phyloP scores from a whole-genome alignment of 2,888 invertebrate species.

The Drosophila mettleri region DNA sequence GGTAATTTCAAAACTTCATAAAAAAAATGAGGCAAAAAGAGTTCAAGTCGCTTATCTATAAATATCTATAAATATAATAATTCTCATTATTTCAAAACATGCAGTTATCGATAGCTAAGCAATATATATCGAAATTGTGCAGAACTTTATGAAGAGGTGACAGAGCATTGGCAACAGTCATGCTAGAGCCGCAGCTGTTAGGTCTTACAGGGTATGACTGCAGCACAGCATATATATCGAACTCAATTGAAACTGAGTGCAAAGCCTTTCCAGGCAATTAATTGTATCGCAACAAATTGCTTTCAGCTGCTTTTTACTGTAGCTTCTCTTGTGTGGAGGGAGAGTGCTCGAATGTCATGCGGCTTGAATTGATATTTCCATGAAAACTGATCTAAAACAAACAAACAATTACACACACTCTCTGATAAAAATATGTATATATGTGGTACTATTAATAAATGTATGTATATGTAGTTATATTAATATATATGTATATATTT shows the following conservation, averaged over 20 bases:
- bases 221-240: background rate
- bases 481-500: conserved; percentile 12
- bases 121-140: background rate
- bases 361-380: conserved; percentile 33
- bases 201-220: background rate
- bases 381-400: conserved; percentile 32
- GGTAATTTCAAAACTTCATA: too few species aligned
- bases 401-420: background rate
- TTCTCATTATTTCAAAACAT: too few species aligned
- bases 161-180: background rate
- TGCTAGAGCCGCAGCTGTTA: background rate
- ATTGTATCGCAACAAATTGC: background rate
- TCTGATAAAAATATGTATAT: conserved; percentile 1
- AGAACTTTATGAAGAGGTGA: background rate
- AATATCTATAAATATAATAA: too few species aligned
- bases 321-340: background rate
- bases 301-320: conserved; percentile 8
- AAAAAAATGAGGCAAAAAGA: too few species aligned
- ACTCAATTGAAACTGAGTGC: background rate
- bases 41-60: too few species aligned
- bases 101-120: background rate
- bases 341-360: conserved; percentile 28
- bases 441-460: background rate
- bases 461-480: background rate
- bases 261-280: background rate